These are phyloP conservation scores for Halichondria panicea DNA, from an alignment of 37 sponge, comb jelly and placozoan genomes.

Conservation along the genomic window DNA sequence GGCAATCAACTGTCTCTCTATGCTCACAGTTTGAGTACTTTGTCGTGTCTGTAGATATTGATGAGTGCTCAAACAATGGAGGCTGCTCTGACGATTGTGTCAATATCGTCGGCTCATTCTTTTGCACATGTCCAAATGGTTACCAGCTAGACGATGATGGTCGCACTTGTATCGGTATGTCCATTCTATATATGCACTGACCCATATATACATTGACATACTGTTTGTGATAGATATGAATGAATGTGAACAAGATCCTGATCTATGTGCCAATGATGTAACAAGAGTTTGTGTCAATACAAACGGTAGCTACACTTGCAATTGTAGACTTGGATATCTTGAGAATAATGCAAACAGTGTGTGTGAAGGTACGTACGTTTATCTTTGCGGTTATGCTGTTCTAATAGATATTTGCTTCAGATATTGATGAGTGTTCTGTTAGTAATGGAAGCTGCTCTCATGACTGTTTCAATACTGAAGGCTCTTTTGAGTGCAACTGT, in stretches of 20 bases:
- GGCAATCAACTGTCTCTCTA: too few relatives aligned
- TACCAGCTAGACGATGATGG: constrained; percentile 4
- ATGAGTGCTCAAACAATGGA: constrained; percentile 34
- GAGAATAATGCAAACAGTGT: neutral
- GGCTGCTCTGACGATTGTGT: constrained; percentile 16
- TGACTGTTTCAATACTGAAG: neutral
- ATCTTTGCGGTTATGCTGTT: neutral
- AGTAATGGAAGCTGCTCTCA: neutral
- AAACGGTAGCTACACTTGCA: neutral
- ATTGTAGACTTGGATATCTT: neutral
- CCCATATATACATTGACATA: neutral
- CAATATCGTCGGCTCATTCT: constrained; percentile 25
- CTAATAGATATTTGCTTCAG: neutral
- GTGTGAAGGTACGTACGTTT: neutral
- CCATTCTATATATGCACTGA: neutral
- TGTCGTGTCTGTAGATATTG: constrained; percentile 20
- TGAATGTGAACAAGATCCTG: neutral
- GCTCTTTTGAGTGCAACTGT: neutral
- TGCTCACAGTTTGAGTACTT: too few relatives aligned
- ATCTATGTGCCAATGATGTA: neutral
- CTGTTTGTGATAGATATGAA: neutral
- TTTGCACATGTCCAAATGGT: constrained; percentile 26
- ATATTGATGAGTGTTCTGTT: constrained; percentile 10
- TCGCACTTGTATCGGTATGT: neutral
- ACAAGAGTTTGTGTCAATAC: neutral